Percentiles rank a stretch among this genome's conserved stretches.
These are phyloP conservation scores for Lasioglossum malachurum DNA, from an alignment of 2,888 invertebrate species.

Conservation along the genomic window DNA sequence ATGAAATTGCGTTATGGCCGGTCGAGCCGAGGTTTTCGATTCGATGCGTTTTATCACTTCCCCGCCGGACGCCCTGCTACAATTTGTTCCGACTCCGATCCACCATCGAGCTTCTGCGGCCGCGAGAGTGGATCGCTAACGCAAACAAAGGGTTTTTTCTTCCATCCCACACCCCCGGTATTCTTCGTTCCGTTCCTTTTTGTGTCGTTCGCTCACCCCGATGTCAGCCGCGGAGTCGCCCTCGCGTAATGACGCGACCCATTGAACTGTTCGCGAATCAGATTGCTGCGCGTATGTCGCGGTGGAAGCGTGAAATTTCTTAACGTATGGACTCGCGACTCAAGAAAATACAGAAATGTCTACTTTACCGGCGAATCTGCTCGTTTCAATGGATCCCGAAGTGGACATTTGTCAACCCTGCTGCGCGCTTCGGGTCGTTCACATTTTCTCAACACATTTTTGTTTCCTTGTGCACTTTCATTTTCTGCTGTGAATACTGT, in stretches of 20 bases:
- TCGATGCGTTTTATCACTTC: conserved; percentile 70
- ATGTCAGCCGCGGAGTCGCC: background rate
- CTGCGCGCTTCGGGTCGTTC: background rate
- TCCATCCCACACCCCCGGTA: background rate
- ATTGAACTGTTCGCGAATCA: conserved; percentile 14
- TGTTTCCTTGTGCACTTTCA: no score
- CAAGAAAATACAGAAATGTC: background rate
- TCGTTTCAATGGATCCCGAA: background rate
- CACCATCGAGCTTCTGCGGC: conserved; percentile 9
- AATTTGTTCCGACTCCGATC: conserved; percentile 59
- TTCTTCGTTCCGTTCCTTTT: background rate
- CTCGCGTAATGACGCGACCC: conserved; percentile 9
- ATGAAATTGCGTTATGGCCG: conserved; percentile 68
- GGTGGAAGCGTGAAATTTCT: background rate
- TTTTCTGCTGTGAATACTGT: background rate
- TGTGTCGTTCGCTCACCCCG: background rate
- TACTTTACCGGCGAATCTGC: background rate
- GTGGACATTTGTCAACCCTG: background rate
- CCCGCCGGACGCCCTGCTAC: conserved; percentile 41
- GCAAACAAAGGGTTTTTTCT: conserved; percentile 25
- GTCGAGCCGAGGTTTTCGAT: conserved; percentile 56
- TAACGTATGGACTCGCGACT: background rate
- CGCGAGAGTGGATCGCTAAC: conserved; percentile 26
- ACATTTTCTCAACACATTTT: background rate
- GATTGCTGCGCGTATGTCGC: background rate